Evolutionary conservation across 2,797 vertebrate species (phyloP).

Genomic region (Natrix natrix): DNA sequence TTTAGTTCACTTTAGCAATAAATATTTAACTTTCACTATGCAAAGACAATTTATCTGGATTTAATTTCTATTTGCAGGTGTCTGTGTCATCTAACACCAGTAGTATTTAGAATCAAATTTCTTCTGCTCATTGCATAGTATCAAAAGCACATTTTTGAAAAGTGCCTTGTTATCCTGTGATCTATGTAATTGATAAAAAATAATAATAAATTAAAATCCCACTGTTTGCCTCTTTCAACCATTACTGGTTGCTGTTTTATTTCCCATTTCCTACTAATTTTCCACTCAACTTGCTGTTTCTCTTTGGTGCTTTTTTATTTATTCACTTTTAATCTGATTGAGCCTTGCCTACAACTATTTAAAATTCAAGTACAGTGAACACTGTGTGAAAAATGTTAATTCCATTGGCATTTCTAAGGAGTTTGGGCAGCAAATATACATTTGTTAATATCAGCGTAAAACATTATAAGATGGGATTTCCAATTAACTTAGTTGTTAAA

Average conservation of each 20-base stretch:
- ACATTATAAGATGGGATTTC: background rate
- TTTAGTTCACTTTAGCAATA: slow-evolving; percentile 50
- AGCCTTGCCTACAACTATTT: slow-evolving; percentile 13
- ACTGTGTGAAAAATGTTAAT: background rate
- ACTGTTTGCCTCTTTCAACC: slow-evolving; percentile 44
- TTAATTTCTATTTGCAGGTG: slow-evolving; percentile 44
- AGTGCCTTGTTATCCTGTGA: slow-evolving; percentile 34
- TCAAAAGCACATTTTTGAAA: slow-evolving; percentile 34
- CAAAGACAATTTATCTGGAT: slow-evolving; percentile 25
- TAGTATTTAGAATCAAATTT: slow-evolving; percentile 26
- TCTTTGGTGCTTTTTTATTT: slow-evolving; percentile 29
- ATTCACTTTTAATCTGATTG: slow-evolving; percentile 18
- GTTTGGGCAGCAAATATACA: background rate
- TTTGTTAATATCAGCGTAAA: background rate
- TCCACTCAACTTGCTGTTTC: slow-evolving; percentile 38
- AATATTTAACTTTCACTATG: slow-evolving; percentile 63
- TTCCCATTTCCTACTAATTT: slow-evolving; percentile 51
- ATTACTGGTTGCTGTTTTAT: slow-evolving; percentile 44
- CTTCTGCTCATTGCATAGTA: slow-evolving; percentile 24
- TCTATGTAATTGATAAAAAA: slow-evolving; percentile 45
- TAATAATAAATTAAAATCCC: slow-evolving; percentile 23
- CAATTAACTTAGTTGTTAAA: background rate
- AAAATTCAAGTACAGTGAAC: slow-evolving; percentile 23
- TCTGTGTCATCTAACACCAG: slow-evolving; percentile 21
- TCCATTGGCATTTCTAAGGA: background rate